These are phyloP conservation scores for Dasysyrphus tricinctus DNA, from an alignment of 2,888 invertebrate species.

Conservation along the genomic window DNA sequence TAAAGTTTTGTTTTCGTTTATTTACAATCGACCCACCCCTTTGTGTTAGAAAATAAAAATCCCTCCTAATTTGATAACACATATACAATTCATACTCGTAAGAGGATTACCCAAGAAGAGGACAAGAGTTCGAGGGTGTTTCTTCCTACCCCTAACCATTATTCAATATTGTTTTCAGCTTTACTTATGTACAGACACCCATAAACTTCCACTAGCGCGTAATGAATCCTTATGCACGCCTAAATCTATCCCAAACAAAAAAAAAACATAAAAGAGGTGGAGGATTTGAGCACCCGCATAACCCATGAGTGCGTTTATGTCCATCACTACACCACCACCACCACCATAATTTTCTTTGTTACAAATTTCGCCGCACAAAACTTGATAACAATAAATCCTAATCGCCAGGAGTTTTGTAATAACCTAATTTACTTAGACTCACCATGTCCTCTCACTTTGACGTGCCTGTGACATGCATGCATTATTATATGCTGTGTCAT, in stretches of 20 bases:
- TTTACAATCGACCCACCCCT: constrained; percentile 24
- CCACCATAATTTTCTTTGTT: constrained; percentile 32
- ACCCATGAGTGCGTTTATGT: constrained; percentile 49
- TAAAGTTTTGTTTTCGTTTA: constrained; percentile 13
- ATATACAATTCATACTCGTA: constrained; percentile 10
- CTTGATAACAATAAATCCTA: constrained; percentile 73
- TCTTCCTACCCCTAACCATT: constrained; percentile 51
- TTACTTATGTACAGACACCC: neutral
- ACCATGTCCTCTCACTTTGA: constrained; percentile 9
- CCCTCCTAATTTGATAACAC: constrained; percentile 64
- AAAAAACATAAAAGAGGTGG: constrained; percentile 47
- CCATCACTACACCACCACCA: constrained; percentile 34
- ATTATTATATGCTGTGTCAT: constrained; percentile 57
- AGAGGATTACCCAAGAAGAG: constrained; percentile 62
- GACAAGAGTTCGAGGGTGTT: neutral
- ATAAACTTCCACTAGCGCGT: constrained; percentile 48
- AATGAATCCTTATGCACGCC: constrained; percentile 57
- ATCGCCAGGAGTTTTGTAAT: constrained; percentile 69
- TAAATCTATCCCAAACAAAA: constrained; percentile 44
- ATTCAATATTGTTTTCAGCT: constrained; percentile 54
- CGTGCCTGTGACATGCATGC: constrained; percentile 68
- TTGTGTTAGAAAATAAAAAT: constrained; percentile 31
- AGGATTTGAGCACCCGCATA: constrained; percentile 68
- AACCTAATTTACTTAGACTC: constrained; percentile 72
- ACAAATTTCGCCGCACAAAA: constrained; percentile 53